Percentiles rank a stretch among this genome's conserved stretches.
phyloP scores from a whole-genome alignment of 2,797 vertebrate species.

The Monodelphis domestica region DNA sequence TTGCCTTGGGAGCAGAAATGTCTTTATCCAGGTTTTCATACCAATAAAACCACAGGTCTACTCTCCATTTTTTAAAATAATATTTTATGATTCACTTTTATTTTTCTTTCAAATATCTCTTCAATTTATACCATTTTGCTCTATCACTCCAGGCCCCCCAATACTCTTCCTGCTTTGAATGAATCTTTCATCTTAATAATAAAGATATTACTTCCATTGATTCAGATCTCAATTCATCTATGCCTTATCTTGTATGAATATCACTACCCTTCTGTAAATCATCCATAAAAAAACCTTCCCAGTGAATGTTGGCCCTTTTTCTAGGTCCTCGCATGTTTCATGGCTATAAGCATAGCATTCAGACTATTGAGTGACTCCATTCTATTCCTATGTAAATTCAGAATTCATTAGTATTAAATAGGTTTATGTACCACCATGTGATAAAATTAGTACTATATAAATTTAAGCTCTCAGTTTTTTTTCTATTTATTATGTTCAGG shows the following conservation, averaged over 20 bases:
- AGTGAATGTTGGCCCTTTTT: neutral
- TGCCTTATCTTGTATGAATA: neutral
- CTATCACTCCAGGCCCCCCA: neutral
- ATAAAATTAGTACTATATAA: neutral
- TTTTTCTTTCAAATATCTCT: neutral
- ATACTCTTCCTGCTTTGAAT: neutral
- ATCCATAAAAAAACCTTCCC: neutral
- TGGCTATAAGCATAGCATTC: neutral
- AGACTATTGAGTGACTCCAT: neutral
- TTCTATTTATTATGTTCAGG: conserved; percentile 5
- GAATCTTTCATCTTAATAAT: neutral
- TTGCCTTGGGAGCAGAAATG: neutral
- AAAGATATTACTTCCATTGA: neutral
- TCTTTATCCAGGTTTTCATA: too few species aligned
- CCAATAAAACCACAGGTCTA: too few species aligned
- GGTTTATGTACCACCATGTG: neutral
- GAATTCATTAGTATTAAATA: neutral
- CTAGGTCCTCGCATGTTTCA: neutral
- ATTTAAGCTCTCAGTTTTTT: neutral
- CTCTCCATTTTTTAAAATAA: neutral
- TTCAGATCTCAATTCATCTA: neutral
- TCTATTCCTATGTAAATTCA: neutral
- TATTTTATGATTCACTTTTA: neutral
- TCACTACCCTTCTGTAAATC: neutral
- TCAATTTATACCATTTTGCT: neutral